These are phyloP conservation scores for Venusia cambrica DNA, from an alignment of 2,888 invertebrate species.

Conservation along the genomic window DNA sequence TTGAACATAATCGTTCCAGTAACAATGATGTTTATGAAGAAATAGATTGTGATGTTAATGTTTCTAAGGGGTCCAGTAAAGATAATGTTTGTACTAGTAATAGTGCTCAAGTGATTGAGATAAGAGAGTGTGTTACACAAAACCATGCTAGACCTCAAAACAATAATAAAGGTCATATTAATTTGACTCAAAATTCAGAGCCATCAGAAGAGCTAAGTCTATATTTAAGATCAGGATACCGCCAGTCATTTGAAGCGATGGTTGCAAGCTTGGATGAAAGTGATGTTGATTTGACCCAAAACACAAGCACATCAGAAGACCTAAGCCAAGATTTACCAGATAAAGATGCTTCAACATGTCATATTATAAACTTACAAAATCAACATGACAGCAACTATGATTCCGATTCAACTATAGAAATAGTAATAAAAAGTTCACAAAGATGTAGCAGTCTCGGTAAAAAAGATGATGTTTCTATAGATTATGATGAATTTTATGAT, in stretches of 20 bases:
- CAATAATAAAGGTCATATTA: conserved; percentile 34
- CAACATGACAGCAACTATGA: conserved; percentile 7
- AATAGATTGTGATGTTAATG: neutral
- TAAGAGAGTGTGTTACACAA: conserved; percentile 32
- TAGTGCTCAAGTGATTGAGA: neutral
- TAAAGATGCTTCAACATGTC: conserved; percentile 1
- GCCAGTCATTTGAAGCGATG: no score
- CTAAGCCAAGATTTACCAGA: conserved; percentile 11
- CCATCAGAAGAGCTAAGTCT: conserved; percentile 29
- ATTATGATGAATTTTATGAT: conserved; percentile 59
- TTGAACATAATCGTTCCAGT: conserved; percentile 45
- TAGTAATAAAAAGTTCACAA: conserved; percentile 15
- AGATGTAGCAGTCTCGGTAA: conserved; percentile 44
- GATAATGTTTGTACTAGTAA: neutral
- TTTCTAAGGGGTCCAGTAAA: neutral
- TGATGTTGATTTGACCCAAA: conserved; percentile 58
- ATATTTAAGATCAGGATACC: no score
- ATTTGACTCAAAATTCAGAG: conserved; percentile 54
- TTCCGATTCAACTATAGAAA: conserved; percentile 11
- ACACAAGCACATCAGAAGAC: conserved; percentile 36
- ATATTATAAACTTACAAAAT: conserved; percentile 1
- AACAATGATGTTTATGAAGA: conserved; percentile 12
- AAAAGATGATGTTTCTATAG: conserved; percentile 54
- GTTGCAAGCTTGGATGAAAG: conserved; percentile 13
- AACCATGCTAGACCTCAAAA: conserved; percentile 4